These are phyloP conservation scores for Tenthredo scrophulariae DNA, from an alignment of 2,888 invertebrate genomes.

Conservation along the genomic window DNA sequence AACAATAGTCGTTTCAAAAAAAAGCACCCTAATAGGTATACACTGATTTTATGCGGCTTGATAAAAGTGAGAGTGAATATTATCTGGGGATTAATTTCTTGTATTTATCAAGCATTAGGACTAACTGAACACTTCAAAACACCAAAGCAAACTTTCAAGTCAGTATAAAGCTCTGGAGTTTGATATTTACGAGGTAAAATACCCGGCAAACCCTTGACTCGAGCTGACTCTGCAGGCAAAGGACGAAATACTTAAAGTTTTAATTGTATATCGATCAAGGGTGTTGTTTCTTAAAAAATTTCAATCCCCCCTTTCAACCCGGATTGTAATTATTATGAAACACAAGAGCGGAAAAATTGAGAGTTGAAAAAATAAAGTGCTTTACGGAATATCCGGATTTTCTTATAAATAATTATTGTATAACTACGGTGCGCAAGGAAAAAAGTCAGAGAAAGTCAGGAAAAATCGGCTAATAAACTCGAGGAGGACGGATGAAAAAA, in stretches of 20 bases:
- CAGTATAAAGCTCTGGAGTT: neutral
- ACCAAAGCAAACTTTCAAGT: neutral
- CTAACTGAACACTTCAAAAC: neutral
- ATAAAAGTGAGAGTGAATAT: neutral
- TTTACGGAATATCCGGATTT: neutral
- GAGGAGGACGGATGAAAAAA: neutral
- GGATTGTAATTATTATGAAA: neutral
- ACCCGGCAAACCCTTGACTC: neutral
- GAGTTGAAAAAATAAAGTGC: neutral
- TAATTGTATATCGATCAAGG: constrained; percentile 37
- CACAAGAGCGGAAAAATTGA: neutral
- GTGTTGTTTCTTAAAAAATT: neutral
- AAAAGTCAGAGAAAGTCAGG: no score
- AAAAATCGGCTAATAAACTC: neutral
- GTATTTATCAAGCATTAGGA: neutral
- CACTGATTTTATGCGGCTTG: neutral
- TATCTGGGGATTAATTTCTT: neutral
- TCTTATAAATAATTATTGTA: no score
- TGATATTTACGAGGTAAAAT: constrained; percentile 30
- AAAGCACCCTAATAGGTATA: no score
- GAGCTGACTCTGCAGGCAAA: neutral
- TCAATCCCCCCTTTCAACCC: constrained; percentile 7
- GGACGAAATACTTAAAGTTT: constrained; percentile 15
- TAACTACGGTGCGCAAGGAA: no score
- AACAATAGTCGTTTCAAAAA: no score